These are phyloP conservation scores for Drosophila kepulauana DNA, from an alignment of 1,140 invertebrate genomes.

Conservation along the genomic window DNA sequence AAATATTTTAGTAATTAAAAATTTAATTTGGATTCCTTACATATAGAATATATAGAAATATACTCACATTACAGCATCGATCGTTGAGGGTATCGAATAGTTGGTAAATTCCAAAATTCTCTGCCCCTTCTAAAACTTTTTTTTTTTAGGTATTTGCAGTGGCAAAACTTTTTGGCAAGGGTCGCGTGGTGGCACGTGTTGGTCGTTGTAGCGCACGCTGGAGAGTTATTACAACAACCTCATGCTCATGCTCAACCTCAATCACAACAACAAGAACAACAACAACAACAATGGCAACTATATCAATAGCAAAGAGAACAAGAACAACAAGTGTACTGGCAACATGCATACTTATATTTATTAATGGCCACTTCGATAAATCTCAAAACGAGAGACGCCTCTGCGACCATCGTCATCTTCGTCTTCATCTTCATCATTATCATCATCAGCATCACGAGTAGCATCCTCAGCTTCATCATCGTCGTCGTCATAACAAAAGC, in stretches of 20 bases:
- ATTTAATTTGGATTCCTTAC: no score
- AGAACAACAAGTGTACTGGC: slow-evolving; percentile 23
- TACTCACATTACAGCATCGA: not conserved
- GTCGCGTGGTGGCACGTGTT: slow-evolving; percentile 53
- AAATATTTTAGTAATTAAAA: no score
- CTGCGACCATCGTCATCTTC: slow-evolving; percentile 29
- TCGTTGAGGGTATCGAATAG: slow-evolving; percentile 3
- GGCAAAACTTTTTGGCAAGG: slow-evolving; percentile 14
- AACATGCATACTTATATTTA: slow-evolving; percentile 68
- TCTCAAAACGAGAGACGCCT: slow-evolving; percentile 44
- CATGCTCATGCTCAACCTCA: no score
- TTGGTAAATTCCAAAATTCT: not conserved
- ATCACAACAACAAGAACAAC: slow-evolving; percentile 33
- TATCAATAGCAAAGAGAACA: slow-evolving; percentile 36
- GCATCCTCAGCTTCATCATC: slow-evolving; percentile 48
- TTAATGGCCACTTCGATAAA: slow-evolving; percentile 72
- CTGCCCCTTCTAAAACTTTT: slow-evolving; percentile 6
- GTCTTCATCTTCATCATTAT: slow-evolving; percentile 16
- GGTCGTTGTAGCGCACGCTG: slow-evolving; percentile 46
- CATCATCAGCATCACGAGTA: slow-evolving; percentile 27
- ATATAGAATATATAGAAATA: no score
- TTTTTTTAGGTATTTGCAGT: slow-evolving; percentile 35
- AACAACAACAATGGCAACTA: slow-evolving; percentile 53
- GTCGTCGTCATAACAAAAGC: slow-evolving; percentile 77
- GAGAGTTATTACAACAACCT: slow-evolving; percentile 65